These are phyloP conservation scores for Cyprinodon diabolis DNA, from an alignment of 2,797 vertebrate genomes.

Conservation along the genomic window DNA sequence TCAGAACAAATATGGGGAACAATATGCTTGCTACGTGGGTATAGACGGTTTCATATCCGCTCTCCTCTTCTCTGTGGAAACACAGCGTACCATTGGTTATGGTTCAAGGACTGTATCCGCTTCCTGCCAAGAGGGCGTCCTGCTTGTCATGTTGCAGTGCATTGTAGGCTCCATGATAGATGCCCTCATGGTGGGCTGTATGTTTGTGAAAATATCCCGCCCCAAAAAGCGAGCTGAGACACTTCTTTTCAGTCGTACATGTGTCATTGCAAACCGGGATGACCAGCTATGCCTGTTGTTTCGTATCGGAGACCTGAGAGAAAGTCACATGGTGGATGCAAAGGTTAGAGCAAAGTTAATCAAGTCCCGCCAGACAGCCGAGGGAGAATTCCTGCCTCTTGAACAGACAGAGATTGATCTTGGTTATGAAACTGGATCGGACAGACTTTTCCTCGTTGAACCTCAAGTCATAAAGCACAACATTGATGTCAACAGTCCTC, in stretches of 20 bases:
- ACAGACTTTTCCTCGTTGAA: slow-evolving; percentile 69
- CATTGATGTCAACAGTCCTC: slow-evolving; percentile 63
- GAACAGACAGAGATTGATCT: slow-evolving; percentile 69
- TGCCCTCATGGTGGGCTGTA: slow-evolving; percentile 53
- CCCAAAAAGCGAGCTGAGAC: slow-evolving; percentile 49
- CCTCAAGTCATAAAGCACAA: slow-evolving; percentile 68
- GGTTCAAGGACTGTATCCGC: slow-evolving; percentile 39
- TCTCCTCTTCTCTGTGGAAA: slow-evolving; percentile 52
- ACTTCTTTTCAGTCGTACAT: slow-evolving; percentile 46
- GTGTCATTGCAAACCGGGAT: slow-evolving; percentile 41
- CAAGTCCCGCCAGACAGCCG: slow-evolving; percentile 64
- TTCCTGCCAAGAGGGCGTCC: slow-evolving; percentile 32
- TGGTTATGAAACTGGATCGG: slow-evolving; percentile 65
- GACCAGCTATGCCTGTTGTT: slow-evolving; percentile 51
- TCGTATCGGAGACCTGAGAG: slow-evolving; percentile 40
- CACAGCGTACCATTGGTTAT: slow-evolving; percentile 54
- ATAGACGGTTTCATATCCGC: slow-evolving; percentile 50
- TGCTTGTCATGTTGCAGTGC: slow-evolving; percentile 52
- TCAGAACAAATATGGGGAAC: background rate
- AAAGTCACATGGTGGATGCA: slow-evolving; percentile 51
- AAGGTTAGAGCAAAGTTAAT: slow-evolving; percentile 46
- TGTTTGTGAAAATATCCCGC: slow-evolving; percentile 56
- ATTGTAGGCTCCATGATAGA: slow-evolving; percentile 55
- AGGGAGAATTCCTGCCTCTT: slow-evolving; percentile 67
- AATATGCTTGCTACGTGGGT: slow-evolving; percentile 29